A percentile compares a stretch with the other conserved stretches of the same genome.
These are phyloP conservation scores for Drosophila funebris DNA, from an alignment of 1,140 invertebrate species.

Conservation along the genomic window DNA sequence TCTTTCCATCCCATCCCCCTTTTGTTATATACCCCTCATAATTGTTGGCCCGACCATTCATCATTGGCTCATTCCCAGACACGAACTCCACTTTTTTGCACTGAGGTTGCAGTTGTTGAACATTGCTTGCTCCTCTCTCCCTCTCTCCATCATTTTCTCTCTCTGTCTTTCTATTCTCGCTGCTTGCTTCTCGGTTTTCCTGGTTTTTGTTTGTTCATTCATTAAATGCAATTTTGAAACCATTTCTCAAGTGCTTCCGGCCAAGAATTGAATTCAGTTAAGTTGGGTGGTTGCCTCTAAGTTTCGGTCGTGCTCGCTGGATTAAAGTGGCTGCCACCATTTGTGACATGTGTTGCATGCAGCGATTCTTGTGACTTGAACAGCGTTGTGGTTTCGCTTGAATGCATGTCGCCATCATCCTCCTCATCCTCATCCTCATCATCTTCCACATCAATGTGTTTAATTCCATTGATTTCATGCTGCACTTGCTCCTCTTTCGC, in stretches of 20 bases:
- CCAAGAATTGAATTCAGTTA: not conserved
- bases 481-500: not conserved
- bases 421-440: constrained; percentile 44
- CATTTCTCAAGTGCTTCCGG: constrained; percentile 37
- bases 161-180: too few relatives aligned
- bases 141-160: too few relatives aligned
- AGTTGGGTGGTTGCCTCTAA: constrained; percentile 17
- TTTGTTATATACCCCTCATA: not conserved
- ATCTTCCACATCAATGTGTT: not conserved
- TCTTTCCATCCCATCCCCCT: not conserved
- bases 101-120: not conserved
- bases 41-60: not conserved
- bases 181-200: not conserved
- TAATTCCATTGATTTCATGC: not conserved
- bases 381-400: constrained; percentile 66
- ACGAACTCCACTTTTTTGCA: too few relatives aligned
- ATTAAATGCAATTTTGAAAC: constrained; percentile 76
- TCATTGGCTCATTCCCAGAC: constrained; percentile 1
- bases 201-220: constrained; percentile 1
- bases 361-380: constrained; percentile 66
- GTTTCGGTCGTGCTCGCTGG: constrained; percentile 37
- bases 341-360: constrained; percentile 35
- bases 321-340: constrained; percentile 46
- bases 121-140: not conserved
- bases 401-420: constrained; percentile 62